Evolutionary conservation across 2,888 invertebrate genomes (phyloP).

Genomic region (Temnothorax ravouxi): DNA sequence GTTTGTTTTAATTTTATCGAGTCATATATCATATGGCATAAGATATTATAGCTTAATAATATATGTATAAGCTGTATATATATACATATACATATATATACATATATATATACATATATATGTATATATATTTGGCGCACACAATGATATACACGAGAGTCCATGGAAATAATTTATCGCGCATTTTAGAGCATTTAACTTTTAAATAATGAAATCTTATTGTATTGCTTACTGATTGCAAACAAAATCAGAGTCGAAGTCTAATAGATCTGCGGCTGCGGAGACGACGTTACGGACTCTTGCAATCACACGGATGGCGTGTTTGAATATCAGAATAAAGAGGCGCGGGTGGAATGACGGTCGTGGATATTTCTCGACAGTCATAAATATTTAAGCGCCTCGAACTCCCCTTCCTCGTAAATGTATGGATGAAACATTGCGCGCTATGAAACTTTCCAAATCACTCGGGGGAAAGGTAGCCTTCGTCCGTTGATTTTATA

Average conservation of each 20-base stretch:
- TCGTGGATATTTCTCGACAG: slow-evolving; percentile 52
- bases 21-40: too few species aligned
- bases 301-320: slow-evolving; percentile 32
- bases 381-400: slow-evolving; percentile 72
- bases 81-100: too few species aligned
- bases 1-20: too few species aligned
- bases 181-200: neutral
- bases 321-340: slow-evolving; percentile 54
- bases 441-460: slow-evolving; percentile 52
- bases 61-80: too few species aligned
- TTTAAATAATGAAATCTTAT: neutral
- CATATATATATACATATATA: neutral
- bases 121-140: neutral
- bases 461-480: slow-evolving; percentile 32
- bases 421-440: slow-evolving; percentile 61
- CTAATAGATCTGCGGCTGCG: slow-evolving; percentile 18
- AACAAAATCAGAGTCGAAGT: slow-evolving; percentile 5
- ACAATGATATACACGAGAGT: neutral
- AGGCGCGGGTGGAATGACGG: slow-evolving; percentile 33
- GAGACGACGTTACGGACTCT: neutral
- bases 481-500: slow-evolving; percentile 47
- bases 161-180: slow-evolving; percentile 3
- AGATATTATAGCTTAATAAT: too few species aligned
- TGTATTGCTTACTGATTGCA: slow-evolving; percentile 11
- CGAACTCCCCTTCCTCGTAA: slow-evolving; percentile 43